Evolutionary conservation across 1,140 invertebrate species (phyloP), one percentile per base, ranked within the genome.

Genomic region (Mercenaria mercenaria): DNA sequence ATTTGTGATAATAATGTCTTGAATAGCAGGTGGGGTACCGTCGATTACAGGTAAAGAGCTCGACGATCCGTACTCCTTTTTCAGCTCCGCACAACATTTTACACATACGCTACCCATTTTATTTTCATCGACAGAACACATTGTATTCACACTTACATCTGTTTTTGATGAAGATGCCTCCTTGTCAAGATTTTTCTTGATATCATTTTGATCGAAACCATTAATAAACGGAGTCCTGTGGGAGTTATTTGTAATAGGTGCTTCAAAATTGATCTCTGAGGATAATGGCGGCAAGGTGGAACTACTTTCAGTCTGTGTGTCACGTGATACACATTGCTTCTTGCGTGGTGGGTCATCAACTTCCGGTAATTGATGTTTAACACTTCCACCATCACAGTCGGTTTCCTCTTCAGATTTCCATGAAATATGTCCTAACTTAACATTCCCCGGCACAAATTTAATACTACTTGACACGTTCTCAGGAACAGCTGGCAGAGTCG

Each of bases 361-460:
- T 29, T 84, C 88, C 81, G 61, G 34, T 29, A 79, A 39, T 23
- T 20, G 39, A 34, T 80, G 59, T 87, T 81, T 74, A 20, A 84
- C 81, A 83, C 59, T 79, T 47, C 82, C 69, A 34, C 77, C 83
- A 67, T 91, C 88, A 59, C 67, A 61, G 20, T 81, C 77, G 41
- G 89, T 89, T 0, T 90, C 82, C n/a, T n/a, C n/a, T n/a, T 91
- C 77, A 1, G 89, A 52, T 13, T 89, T 88, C 37, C 92, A 69
- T 0, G 91, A 91, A n/a, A 94, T 76, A 74, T 93, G 76, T 15
- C 94, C 94, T 15, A 94, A 88, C 77, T 84, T 92, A 0, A 95
- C 93, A 80, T 90, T 88, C 3, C 94, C 94, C 10, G 94, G 94
- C 26, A 94, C 89, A 87, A 95, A 95, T 50, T 88, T 86, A 10